phyloP scores from a whole-genome alignment of 1,140 invertebrate species.

The Drosophila mojavensis region DNA sequence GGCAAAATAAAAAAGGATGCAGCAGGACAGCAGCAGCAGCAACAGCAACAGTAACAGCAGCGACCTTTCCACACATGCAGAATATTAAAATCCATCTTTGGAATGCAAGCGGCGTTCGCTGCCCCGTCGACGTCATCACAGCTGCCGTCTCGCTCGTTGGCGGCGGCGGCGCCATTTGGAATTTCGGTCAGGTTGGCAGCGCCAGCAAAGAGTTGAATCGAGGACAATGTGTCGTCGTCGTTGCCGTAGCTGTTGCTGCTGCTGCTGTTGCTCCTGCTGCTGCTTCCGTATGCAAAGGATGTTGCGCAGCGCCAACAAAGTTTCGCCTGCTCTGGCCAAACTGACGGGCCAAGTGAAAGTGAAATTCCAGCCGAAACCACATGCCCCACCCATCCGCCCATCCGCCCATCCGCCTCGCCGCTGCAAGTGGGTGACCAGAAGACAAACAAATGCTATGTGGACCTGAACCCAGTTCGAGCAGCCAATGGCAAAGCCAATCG shows the following conservation, averaged over 20 bases:
- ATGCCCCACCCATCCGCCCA: not conserved
- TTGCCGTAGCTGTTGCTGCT: conserved; percentile 19
- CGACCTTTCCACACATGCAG: conserved; percentile 82
- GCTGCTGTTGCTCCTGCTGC: conserved; percentile 61
- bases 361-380: conserved; percentile 50
- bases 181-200: conserved; percentile 80
- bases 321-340: conserved; percentile 68
- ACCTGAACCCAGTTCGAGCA: conserved; percentile 69
- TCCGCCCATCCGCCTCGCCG: not conserved
- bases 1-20: conserved; percentile 13
- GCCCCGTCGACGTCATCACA: conserved; percentile 65
- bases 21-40: conserved; percentile 34
- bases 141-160: conserved; percentile 57
- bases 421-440: conserved; percentile 50
- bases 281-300: conserved; percentile 83
- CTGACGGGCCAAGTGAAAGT: conserved; percentile 80
- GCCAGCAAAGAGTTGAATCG: conserved; percentile 75
- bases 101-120: conserved; percentile 73
- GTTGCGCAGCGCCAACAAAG: conserved; percentile 76
- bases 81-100: conserved; percentile 83
- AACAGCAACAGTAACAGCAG: conserved; percentile 25
- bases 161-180: conserved; percentile 49
- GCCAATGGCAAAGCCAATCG: conserved; percentile 32
- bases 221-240: conserved; percentile 76
- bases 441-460: conserved; percentile 67